Percentiles rank a stretch among this genome's conserved stretches.
These are phyloP conservation scores for Meiosimyza platycephala DNA, from an alignment of 2,888 invertebrate genomes.

Conservation along the genomic window DNA sequence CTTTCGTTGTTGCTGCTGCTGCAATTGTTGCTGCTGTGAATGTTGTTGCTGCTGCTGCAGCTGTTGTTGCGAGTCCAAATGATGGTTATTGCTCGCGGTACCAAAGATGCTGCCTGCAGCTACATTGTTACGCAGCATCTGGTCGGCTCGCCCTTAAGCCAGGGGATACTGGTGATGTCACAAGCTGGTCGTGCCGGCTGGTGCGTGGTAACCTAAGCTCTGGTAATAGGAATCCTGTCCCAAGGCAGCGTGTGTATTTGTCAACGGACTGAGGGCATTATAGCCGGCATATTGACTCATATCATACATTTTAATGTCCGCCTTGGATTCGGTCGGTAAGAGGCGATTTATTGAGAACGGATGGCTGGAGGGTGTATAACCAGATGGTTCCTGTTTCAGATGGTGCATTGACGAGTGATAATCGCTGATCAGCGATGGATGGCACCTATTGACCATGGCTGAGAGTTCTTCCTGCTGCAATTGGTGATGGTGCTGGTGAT, in stretches of 20 bases:
- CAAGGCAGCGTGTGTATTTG: slow-evolving; percentile 73
- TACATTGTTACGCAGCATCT: slow-evolving; percentile 61
- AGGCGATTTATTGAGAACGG: slow-evolving; percentile 96
- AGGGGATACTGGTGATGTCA: slow-evolving; percentile 88
- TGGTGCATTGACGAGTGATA: slow-evolving; percentile 74
- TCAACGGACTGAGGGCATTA: slow-evolving; percentile 73
- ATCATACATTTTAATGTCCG: slow-evolving; percentile 94
- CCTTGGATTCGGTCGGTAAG: slow-evolving; percentile 87
- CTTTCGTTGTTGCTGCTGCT: slow-evolving; percentile 46
- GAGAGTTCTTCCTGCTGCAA: slow-evolving; percentile 73
- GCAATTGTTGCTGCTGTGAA: slow-evolving; percentile 33
- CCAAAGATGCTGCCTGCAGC: slow-evolving; percentile 45
- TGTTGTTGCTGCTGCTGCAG: slow-evolving; percentile 50
- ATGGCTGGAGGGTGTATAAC: slow-evolving; percentile 86
- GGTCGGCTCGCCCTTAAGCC: slow-evolving; percentile 76
- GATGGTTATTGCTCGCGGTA: slow-evolving; percentile 37
- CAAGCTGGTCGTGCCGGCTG: slow-evolving; percentile 83
- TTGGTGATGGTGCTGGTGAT: slow-evolving; percentile 70
- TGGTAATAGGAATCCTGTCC: slow-evolving; percentile 86
- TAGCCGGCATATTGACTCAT: slow-evolving; percentile 77
- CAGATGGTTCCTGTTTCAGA: slow-evolving; percentile 82
- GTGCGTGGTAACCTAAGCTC: slow-evolving; percentile 80
- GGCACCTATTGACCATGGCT: slow-evolving; percentile 75
- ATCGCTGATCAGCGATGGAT: slow-evolving; percentile 73
- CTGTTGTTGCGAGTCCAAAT: slow-evolving; percentile 23